Base-by-base conservation (phyloP, 37 sponge, comb jelly and placozoan species). In the Crambe crambe region DNA sequence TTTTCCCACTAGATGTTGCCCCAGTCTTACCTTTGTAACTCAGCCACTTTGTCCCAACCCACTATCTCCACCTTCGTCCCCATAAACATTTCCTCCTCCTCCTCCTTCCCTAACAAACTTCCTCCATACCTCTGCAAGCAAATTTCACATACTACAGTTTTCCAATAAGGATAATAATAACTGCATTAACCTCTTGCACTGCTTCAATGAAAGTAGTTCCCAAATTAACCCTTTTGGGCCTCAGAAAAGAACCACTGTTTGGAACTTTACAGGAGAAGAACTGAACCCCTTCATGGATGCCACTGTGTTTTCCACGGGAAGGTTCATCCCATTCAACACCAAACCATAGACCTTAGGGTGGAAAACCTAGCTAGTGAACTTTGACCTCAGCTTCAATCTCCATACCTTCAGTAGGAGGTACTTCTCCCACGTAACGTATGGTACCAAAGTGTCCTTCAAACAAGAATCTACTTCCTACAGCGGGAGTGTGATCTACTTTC, bases 311-410 rank as follows among this genome's bases (percentile, higher is more conserved):
- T 29, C 97, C 97, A 43, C 97, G 58, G 23, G 81, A 42, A 21
- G 82, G 70, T 38, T 97, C 96, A 58, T 97, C 96, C 97, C 97
- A 97, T 81, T 97, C 97, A 39, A 97, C 87, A 27, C 97, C 97
- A 35, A 92, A 57, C 97, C 97, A 97, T 67, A 82, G 69, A 1
- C 97, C 97, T 95, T 26, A n/a, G 56, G 35, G 61, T 42, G 10
- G 9, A 3, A 15, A 43, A 43, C n/a, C 15, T 35, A 68, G 30
- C 5, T 20, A 62, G 63, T 62, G 6, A 62, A 20, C 63, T 23
- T 18, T 20, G 26, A 8, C 63, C 30, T 23, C 12, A 47, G 51
- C 6, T 18, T 18, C 1, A 37, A 37, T 56, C n/a, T 21, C 6
- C 3, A 34, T 74, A 94, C 95, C 95, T 70, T 68, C 70, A 6